These are phyloP conservation scores for Xiphydria camelus DNA, from an alignment of 2,888 invertebrate species.

Conservation along the genomic window DNA sequence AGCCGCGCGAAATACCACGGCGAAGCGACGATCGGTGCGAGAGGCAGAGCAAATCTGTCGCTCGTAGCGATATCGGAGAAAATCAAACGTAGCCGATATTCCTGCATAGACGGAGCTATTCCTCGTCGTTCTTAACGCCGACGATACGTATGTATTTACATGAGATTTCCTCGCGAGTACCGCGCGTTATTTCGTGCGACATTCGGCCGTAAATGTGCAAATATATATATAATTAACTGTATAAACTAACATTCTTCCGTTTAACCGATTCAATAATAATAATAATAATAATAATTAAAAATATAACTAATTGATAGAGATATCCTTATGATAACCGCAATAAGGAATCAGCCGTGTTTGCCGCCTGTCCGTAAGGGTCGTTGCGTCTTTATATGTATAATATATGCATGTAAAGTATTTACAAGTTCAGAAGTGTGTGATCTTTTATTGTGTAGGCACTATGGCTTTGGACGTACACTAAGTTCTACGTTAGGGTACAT, in stretches of 20 bases:
- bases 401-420: conserved; percentile 52
- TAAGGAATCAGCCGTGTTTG: conserved; percentile 35
- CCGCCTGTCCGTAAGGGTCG: conserved; percentile 3
- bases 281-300: conserved; percentile 44
- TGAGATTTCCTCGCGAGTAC: too few species aligned
- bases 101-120: too few species aligned
- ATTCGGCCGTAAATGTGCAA: conserved; percentile 21
- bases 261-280: conserved; percentile 30
- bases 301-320: conserved; percentile 50
- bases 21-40: too few species aligned
- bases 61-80: too few species aligned
- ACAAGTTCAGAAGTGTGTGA: conserved; percentile 47
- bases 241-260: conserved; percentile 49
- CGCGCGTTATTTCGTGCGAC: too few species aligned
- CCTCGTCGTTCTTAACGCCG: too few species aligned
- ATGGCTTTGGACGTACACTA: conserved; percentile 58
- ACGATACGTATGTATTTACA: too few species aligned
- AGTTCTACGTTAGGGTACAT: conserved; percentile 56
- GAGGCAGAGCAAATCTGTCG: too few species aligned
- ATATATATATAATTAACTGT: conserved; percentile 21
- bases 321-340: conserved; percentile 39
- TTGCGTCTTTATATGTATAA: conserved; percentile 15
- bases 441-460: conserved; percentile 56
- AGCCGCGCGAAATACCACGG: too few species aligned
- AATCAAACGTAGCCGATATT: too few species aligned